Base-by-base conservation (phyloP, 2,888 invertebrate genomes). In the Drosophila kuntzei region DNA sequence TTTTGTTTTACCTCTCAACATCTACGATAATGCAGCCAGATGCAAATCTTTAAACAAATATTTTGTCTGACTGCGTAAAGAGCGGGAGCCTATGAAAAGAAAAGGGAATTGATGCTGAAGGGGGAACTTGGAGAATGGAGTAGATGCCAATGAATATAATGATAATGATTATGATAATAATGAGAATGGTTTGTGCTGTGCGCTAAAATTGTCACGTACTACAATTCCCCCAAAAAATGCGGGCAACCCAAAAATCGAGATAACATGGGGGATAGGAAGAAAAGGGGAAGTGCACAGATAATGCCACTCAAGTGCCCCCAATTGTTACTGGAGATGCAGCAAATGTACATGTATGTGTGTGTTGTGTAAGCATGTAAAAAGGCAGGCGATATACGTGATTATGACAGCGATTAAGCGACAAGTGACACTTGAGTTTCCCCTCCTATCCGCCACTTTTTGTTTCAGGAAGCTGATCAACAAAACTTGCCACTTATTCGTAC, bases 11-110 rank as follows among this genome's bases (percentile, higher is more conserved):
- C 20, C 43, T 39, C 41, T 64, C 41, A 62, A 62, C 46, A 68
- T 57, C 69, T 41, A 51, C 34, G 79, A 85, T 85, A 87, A 80
- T 50, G 70, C 69, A 55, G 58, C 51, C 76, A 84, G 89, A 89
- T 89, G 76, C 70, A 71, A 88, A 90, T 90, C 88, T 83, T 58
- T 55, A 39, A 62, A 62, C 85, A 89, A 90, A 90, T 90, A 90
- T 90, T 90, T 90, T 76, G 41, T 43, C 55, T 88, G 90, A 87
- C 87, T 89, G 64, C 60, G 55, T 34, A 27, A 59, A 59, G 66
- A 44, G 39, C 22, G 46, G 50, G 36, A 44, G 39, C 18, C 22
- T 37, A 11, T 6, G 39, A 12, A 47, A 34, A n/a, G 49, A 37
- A 55, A 29, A 6, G 3, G 9, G 12, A 37, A 39, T 9, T 7